Base-by-base conservation (phyloP, 1,140 invertebrate genomes). In the Anoplolepis gracilipes region DNA sequence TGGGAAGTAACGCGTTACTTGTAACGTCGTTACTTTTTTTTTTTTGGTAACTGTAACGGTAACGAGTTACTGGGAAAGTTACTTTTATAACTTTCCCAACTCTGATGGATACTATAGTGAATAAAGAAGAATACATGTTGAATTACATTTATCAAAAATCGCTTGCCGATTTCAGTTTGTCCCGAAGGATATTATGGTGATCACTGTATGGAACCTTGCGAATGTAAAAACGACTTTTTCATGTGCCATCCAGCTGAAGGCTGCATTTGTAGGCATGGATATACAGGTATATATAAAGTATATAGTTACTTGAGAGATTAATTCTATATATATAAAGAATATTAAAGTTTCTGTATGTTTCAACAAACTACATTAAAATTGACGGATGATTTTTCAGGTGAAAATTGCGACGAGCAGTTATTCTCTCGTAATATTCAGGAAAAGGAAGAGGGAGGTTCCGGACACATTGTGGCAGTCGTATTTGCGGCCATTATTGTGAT, bases 161-260 rank as follows among this genome's bases (percentile, higher is more conserved):
- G 4, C 1, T 67, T 70, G 11, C 8, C 7, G 8, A 19, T 57
- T 73, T 61, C 92, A 98, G 97, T 98, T 85, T 99, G 98, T 90
- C 98, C 98, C 0, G 98, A 98, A 92, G 98, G 98, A 67, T 98
- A 97, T 93, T 98, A 96, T 94, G 98, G 98, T 25, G 97, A 98
- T 84, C 97, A 98, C 92, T 99, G 98, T 92, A 98, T 98, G 96
- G 94, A 96, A 73, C 94, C 96, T 0, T 98, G 98, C 92, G 96
- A 97, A 82, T 98, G 98, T 92, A 95, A 96, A 77, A 97, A 96
- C 72, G 96, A 97, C 11, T 93, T 91, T 61, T 98, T 97, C 94
- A 96, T 97, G 72, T 99, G 98, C 92, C 97, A 98, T 93, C 96
- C 97, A 11, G 96, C 97, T 2, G 91, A 96, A 2, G 98, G 98